A percentile compares a stretch with the other conserved stretches of the same genome.
Evolutionary conservation across 2,113 vertebrate species (phyloP).

Genomic region (Nothocercus julius): DNA sequence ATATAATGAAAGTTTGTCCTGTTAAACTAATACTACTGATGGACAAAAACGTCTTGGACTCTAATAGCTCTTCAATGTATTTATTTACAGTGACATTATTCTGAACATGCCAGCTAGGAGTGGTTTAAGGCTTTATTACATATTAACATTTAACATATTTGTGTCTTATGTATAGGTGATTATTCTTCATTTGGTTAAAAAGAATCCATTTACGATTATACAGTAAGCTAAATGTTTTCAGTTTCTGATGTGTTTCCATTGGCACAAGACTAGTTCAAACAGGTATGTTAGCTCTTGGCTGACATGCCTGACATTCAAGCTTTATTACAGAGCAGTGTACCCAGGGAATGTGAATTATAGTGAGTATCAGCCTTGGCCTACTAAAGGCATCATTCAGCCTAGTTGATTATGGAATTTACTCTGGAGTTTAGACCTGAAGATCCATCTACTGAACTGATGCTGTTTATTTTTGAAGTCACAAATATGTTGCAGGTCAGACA

Average conservation of each 20-base stretch:
- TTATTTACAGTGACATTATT: constrained; percentile 57
- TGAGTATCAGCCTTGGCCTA: constrained; percentile 73
- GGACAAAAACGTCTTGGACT: constrained; percentile 40
- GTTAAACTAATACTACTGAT: constrained; percentile 38
- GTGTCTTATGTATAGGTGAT: constrained; percentile 47
- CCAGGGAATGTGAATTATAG: constrained; percentile 79
- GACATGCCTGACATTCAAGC: constrained; percentile 75
- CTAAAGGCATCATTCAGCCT: constrained; percentile 80
- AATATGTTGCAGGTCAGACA: constrained; percentile 46
- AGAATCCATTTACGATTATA: constrained; percentile 71
- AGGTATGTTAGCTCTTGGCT: constrained; percentile 79
- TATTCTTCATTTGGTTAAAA: constrained; percentile 71
- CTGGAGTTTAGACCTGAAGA: constrained; percentile 53
- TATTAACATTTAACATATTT: constrained; percentile 64
- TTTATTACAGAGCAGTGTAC: constrained; percentile 69
- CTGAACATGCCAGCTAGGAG: constrained; percentile 27
- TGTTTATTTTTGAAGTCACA: constrained; percentile 65
- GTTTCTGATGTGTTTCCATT: constrained; percentile 72
- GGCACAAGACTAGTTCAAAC: constrained; percentile 76
- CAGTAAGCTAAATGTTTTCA: constrained; percentile 71
- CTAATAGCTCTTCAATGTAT: constrained; percentile 41
- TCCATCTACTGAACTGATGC: constrained; percentile 50
- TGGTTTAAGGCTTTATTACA: constrained; percentile 45
- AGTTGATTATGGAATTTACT: constrained; percentile 78
- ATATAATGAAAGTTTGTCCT: constrained; percentile 26